Percentiles rank a stretch among this genome's conserved stretches.
Evolutionary conservation across 2,113 vertebrate species (phyloP).

Genomic region (Nycticebus coucang): DNA sequence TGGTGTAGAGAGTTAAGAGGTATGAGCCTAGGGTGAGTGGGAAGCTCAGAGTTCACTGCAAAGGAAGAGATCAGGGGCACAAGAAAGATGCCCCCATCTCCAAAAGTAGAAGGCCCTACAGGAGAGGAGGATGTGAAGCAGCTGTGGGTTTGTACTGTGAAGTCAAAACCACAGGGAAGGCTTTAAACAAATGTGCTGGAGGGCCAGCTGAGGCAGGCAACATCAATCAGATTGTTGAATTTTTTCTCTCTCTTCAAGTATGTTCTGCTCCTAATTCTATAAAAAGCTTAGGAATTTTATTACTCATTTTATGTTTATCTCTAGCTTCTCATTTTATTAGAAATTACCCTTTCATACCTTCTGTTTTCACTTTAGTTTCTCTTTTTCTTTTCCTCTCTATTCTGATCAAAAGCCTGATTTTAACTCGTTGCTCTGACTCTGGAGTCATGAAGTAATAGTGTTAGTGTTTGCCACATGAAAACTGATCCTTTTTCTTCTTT

Average conservation of each 20-base stretch:
- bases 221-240: constrained; percentile 35
- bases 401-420: constrained; percentile 43
- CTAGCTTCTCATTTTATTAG: constrained; percentile 48
- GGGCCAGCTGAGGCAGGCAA: neutral
- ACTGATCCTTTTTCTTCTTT: constrained; percentile 8
- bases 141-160: neutral
- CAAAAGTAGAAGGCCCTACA: neutral
- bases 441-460: constrained; percentile 14
- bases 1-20: too few species aligned
- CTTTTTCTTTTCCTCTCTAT: constrained; percentile 19
- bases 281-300: constrained; percentile 51
- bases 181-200: constrained; percentile 21
- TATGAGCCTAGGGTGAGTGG: neutral
- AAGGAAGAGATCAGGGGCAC: constrained; percentile 31
- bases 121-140: neutral
- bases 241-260: constrained; percentile 52
- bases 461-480: constrained; percentile 11
- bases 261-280: constrained; percentile 44
- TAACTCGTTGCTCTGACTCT: constrained; percentile 15
- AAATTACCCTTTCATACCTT: constrained; percentile 14
- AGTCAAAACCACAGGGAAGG: constrained; percentile 5
- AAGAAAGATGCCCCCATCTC: constrained; percentile 6
- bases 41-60: neutral
- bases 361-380: constrained; percentile 50
- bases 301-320: constrained; percentile 47